These are phyloP conservation scores for Amblyjoppa fuscipennis DNA, from an alignment of 2,888 invertebrate genomes.

Conservation along the genomic window DNA sequence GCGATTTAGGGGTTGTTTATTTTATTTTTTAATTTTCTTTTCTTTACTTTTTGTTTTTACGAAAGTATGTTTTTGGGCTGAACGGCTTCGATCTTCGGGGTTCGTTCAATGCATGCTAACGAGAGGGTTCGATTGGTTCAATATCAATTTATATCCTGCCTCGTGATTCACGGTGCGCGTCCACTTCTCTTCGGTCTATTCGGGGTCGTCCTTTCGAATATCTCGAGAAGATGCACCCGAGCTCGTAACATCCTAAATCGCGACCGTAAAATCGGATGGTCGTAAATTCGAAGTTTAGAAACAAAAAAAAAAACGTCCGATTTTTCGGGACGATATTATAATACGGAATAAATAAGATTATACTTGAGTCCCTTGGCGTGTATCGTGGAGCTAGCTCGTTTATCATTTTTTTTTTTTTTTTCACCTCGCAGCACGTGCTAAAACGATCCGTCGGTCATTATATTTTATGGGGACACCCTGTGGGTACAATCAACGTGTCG, in stretches of 20 bases:
- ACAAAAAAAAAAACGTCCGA: background rate
- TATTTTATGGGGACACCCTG: slow-evolving; percentile 62
- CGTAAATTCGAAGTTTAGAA: background rate
- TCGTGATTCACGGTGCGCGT: slow-evolving; percentile 15
- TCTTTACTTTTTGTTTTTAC: background rate
- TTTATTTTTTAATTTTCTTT: background rate
- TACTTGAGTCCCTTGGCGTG: slow-evolving; percentile 21
- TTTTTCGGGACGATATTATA: background rate
- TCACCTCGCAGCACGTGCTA: slow-evolving; percentile 23
- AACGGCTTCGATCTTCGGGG: slow-evolving; percentile 7
- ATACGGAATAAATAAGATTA: slow-evolving; percentile 32
- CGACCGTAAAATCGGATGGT: background rate
- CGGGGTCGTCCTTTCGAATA: background rate
- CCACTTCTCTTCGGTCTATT: background rate
- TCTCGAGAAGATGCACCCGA: slow-evolving; percentile 2
- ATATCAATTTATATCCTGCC: slow-evolving; percentile 45
- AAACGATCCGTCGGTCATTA: slow-evolving; percentile 66
- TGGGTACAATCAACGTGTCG: slow-evolving; percentile 54
- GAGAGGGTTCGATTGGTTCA: slow-evolving; percentile 44
- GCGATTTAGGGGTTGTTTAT: background rate
- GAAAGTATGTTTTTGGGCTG: slow-evolving; percentile 11
- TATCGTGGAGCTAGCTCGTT: slow-evolving; percentile 40
- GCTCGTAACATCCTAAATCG: background rate
- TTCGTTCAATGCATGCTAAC: slow-evolving; percentile 54
- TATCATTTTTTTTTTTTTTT: slow-evolving; percentile 36